phyloP scores from a whole-genome alignment of 2,113 vertebrate genomes.

The Sphyrna mokarran region DNA sequence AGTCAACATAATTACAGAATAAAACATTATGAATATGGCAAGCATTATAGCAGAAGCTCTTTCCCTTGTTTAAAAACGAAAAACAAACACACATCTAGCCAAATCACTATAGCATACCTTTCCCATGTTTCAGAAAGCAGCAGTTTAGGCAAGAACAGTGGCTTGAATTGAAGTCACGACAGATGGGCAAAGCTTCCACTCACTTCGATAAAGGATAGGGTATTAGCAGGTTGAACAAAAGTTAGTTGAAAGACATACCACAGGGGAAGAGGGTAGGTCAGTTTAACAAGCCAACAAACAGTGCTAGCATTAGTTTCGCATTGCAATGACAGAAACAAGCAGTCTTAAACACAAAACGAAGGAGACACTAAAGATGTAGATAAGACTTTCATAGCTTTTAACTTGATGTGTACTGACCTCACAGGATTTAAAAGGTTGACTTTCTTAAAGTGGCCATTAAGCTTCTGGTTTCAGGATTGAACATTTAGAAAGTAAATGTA shows the following conservation, averaged over 20 bases:
- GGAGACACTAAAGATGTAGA: constrained; percentile 3
- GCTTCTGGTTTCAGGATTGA: background rate
- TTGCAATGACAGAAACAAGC: constrained; percentile 30
- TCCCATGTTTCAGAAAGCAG: constrained; percentile 37
- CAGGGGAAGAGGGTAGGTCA: constrained; percentile 34
- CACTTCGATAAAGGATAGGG: constrained; percentile 34
- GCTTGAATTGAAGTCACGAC: constrained; percentile 40
- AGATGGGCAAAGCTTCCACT: constrained; percentile 38
- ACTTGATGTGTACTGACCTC: background rate
- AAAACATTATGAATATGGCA: background rate
- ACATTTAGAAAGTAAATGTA: background rate
- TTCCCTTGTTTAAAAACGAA: constrained; percentile 12
- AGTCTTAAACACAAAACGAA: constrained; percentile 21
- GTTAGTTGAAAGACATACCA: constrained; percentile 36
- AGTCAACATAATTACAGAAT: background rate
- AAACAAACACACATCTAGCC: background rate
- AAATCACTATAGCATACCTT: constrained; percentile 38
- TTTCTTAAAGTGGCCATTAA: background rate
- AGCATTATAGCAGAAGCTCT: background rate
- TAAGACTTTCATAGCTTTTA: background rate
- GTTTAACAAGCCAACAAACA: constrained; percentile 22
- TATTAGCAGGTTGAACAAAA: constrained; percentile 37
- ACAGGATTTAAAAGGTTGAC: background rate
- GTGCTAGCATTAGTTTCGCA: constrained; percentile 22
- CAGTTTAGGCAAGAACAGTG: constrained; percentile 39